Evolutionary conservation across 1,140 invertebrate species (phyloP).

Genomic region (Caenorhabditis tropicalis): DNA sequence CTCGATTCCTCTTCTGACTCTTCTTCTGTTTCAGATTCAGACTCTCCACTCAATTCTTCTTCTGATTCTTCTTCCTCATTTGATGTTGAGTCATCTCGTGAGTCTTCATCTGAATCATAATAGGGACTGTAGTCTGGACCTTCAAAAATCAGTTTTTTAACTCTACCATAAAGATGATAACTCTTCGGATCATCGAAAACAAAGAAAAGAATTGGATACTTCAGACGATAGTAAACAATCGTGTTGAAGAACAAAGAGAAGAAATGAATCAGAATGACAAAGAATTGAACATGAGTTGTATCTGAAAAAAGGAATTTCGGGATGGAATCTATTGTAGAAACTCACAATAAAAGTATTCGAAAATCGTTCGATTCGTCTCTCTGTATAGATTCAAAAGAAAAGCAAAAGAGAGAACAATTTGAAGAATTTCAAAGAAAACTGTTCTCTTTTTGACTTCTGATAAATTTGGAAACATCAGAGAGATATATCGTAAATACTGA

Average conservation of each 20-base stretch:
- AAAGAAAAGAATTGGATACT: too few relatives aligned
- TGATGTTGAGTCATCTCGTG: too few relatives aligned
- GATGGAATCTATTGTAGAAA: not conserved
- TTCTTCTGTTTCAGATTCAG: too few relatives aligned
- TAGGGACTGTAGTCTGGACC: too few relatives aligned
- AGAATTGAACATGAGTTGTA: not conserved
- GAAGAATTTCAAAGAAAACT: not conserved
- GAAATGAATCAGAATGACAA: not conserved
- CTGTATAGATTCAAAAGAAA: not conserved
- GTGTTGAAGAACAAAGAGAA: not conserved
- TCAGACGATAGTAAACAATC: not conserved
- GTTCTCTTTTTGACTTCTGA: not conserved
- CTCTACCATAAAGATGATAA: too few relatives aligned
- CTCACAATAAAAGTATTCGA: not conserved
- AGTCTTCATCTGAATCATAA: not conserved
- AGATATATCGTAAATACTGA: not conserved
- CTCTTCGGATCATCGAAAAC: too few relatives aligned
- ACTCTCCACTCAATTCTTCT: not conserved
- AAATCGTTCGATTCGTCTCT: not conserved
- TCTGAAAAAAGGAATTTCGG: not conserved
- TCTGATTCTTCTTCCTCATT: too few relatives aligned
- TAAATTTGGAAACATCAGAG: not conserved
- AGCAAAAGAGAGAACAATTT: not conserved
- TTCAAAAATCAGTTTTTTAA: too few relatives aligned
- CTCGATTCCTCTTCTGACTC: not conserved